A percentile compares a stretch with the other conserved stretches of the same genome.
phyloP scores from a whole-genome alignment of 2,797 vertebrate genomes.

The Oreonectes daqikongensis region DNA sequence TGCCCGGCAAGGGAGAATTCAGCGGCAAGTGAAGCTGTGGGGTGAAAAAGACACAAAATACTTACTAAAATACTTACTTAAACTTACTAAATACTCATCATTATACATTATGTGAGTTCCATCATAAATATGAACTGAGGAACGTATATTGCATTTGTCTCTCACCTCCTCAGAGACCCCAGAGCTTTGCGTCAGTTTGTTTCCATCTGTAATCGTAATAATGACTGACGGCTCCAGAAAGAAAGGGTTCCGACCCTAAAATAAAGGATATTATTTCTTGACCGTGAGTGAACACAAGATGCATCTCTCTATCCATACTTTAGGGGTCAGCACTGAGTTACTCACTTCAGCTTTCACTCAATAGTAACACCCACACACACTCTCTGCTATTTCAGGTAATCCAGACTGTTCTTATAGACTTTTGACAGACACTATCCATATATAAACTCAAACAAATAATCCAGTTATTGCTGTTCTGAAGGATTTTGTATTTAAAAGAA shows the following conservation, averaged over 20 bases:
- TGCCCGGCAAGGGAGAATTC: slow-evolving; percentile 95
- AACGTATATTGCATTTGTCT: background rate
- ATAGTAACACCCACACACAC: slow-evolving; percentile 49
- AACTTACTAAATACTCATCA: background rate
- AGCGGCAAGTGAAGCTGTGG: slow-evolving; percentile 93
- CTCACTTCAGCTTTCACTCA: slow-evolving; percentile 45
- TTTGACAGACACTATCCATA: background rate
- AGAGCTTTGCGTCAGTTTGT: slow-evolving; percentile 93
- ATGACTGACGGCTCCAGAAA: slow-evolving; percentile 98
- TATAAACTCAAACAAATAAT: slow-evolving; percentile 6
- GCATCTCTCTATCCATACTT: slow-evolving; percentile 42
- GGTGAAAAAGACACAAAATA: background rate
- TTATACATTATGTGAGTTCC: background rate
- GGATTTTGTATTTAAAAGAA: too few relatives aligned
- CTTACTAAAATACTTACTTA: too few relatives aligned
- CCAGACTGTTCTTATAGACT: background rate
- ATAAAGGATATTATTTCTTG: background rate
- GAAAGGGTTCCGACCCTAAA: slow-evolving; percentile 95
- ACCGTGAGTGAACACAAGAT: slow-evolving; percentile 22
- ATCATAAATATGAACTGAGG: background rate
- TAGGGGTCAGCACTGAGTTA: slow-evolving; percentile 57
- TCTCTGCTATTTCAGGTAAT: slow-evolving; percentile 1
- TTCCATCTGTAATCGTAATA: slow-evolving; percentile 99
- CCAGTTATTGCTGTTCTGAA: background rate
- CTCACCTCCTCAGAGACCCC: slow-evolving; percentile 97